Base-by-base conservation (phyloP, 2,113 vertebrate species). In the Scomber japonicus region DNA sequence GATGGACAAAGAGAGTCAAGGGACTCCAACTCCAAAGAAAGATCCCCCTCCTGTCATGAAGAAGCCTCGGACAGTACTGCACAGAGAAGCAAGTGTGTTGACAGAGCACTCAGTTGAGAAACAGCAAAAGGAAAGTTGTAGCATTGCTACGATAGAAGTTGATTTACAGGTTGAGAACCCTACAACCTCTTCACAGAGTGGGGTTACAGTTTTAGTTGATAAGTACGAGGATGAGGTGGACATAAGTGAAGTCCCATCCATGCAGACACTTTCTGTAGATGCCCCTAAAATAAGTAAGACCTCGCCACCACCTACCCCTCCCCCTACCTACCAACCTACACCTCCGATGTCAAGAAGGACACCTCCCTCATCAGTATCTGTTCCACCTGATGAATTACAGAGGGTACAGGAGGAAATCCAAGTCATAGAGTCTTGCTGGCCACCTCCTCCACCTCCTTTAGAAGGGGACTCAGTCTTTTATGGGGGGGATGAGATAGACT, bases 281-380 rank as follows among this genome's bases (percentile, higher is more conserved):
- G 31, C 40, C 48, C 77, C 87, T 53, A 87, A 75, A 80, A 72
- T 82, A 3, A 80, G 4, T 45, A 88, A 83, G 13, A 55, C 75
- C 69, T 96, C 97, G 0, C 97, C 96, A 0, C 95, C 97, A 3
- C 96, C 95, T 0, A 97, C 97, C 0, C 96, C 97, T 5, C 97
- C 97, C 0, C 97, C 97, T 0, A 85, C 96, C 78, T 95, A 98
- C 68, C 96, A 96, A 4, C 97, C 96, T 0, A 96, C 96, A 9
- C 96, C 97, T 0, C 97, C 97, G 0, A 96, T 94, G 0, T 85
- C 71, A 10, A 97, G 96, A 93, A 97, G 95, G 84, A 84, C 49
- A 10, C 89, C 92, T 14, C 91, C 90, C 14, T 78, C 66, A 3
- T 77, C 79, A 0, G 62, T 80, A 10, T 78, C 85, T 6, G 11